Percentiles rank a stretch among this genome's conserved stretches.
phyloP scores from a whole-genome alignment of 2,888 invertebrate species.

The Cephus pygmeus region DNA sequence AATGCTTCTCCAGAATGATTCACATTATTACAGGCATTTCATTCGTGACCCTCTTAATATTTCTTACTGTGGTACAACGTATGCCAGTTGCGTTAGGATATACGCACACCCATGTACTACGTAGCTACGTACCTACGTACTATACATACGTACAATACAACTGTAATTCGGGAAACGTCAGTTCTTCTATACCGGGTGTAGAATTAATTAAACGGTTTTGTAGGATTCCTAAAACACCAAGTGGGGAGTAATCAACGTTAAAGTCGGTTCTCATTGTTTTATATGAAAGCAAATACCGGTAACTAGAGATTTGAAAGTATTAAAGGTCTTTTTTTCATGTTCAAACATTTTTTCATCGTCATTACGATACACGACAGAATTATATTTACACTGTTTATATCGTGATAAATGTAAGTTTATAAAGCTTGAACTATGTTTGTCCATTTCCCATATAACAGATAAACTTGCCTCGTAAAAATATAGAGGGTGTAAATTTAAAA shows the following conservation, averaged over 20 bases:
- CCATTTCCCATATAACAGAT: not conserved
- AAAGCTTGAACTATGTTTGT: not conserved
- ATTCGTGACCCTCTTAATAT: not conserved
- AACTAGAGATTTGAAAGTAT: not conserved
- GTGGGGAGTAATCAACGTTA: conserved; percentile 44
- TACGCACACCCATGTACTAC: not conserved
- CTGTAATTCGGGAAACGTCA: conserved; percentile 38
- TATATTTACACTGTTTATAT: not conserved
- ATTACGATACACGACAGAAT: not conserved
- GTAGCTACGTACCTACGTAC: not conserved
- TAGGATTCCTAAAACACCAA: conserved; percentile 19
- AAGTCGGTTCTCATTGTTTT: conserved; percentile 46
- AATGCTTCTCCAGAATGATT: not conserved
- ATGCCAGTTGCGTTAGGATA: not conserved
- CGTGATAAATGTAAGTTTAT: not conserved
- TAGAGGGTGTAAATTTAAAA: not conserved
- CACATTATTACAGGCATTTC: not conserved
- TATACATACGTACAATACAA: conserved; percentile 21
- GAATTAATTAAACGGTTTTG: conserved; percentile 55
- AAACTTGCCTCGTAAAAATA: not conserved
- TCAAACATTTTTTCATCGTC: not conserved
- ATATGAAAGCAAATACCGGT: conserved; percentile 10
- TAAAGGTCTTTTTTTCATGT: not conserved
- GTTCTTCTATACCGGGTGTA: conserved; percentile 42
- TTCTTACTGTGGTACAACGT: not conserved